Evolutionary conservation across 2,888 invertebrate genomes (phyloP), one percentile per base, ranked within the genome.

Genomic region (Lathronympha strigana): DNA sequence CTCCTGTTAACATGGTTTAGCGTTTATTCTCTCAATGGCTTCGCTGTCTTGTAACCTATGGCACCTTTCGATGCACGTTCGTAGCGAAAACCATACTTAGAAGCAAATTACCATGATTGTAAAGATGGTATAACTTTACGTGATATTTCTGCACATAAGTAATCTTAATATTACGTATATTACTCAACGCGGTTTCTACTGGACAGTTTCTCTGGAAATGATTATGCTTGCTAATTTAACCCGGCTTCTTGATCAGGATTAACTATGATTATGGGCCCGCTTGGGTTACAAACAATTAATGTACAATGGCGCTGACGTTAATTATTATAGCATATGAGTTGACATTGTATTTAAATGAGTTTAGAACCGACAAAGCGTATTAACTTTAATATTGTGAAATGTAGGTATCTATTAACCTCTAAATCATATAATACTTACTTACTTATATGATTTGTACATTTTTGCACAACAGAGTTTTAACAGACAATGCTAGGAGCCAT

Each of bases 121-220:
- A 49, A 61, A 54, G 66, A 66, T 66, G 66, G 47, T 61, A 66
- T 66, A 66, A 66, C 54, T 61, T 47, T 61, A 61, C 53, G 61
- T 66, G 66, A 66, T 54, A 64, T 51, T 58, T 58, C 51, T 60
- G 53, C 45, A 36, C 60, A 51, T 64, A 45, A 23, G 21, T 47
- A 60, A 58, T 63, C 49, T 45, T 49, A 47, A 61, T 49, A 23
- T 54, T 17, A 53, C 36, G 17, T 23, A 17, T 28, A 53, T 66
- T 61, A 66, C 66, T 54, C 66, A 66, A 66, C 49, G 60, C 40
- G 45, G 64, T 58, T 53, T 58, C 58, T 64, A 57, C 31, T 51
- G 9, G 11, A 55, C 11, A 53, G 28, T n/a, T 57, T 43, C 57
- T 4, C 43, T 57, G 19, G 31, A 43, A 45, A 19, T 57, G 8